Conservation (phyloP, 1,140 invertebrate species). For the Limonius californicus region DNA sequence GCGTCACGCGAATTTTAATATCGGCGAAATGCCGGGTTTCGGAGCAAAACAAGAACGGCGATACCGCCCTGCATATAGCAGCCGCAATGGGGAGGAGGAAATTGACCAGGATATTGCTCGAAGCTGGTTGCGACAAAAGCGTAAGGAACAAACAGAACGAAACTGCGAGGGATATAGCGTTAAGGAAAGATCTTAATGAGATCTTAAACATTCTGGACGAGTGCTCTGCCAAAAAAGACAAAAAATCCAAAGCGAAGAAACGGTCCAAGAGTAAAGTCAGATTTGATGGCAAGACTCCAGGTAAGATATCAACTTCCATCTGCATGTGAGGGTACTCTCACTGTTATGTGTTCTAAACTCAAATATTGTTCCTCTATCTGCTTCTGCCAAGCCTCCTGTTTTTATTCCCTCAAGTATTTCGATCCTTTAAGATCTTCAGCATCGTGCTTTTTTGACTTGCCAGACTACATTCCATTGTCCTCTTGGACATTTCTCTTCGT, state of each 20-base stretch:
- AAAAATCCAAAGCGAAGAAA: conserved; percentile 46
- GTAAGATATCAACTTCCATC: too few species aligned
- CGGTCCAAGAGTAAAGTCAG: conserved; percentile 48
- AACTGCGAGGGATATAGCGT: conserved; percentile 84
- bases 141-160: conserved; percentile 89
- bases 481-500: too few species aligned
- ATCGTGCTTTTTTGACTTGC: too few species aligned
- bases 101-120: conserved; percentile 84
- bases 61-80: conserved; percentile 89
- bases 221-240: conserved; percentile 47
- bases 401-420: too few species aligned
- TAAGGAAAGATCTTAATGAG: conserved; percentile 67
- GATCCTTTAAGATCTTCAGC: too few species aligned
- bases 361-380: too few species aligned
- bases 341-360: too few species aligned
- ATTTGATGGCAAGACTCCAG: conserved; percentile 41
- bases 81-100: conserved; percentile 91
- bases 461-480: too few species aligned
- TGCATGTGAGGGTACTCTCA: too few species aligned
- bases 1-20: conserved; percentile 89
- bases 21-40: conserved; percentile 83
- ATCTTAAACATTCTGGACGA: conserved; percentile 43
- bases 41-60: conserved; percentile 94
- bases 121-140: conserved; percentile 75
- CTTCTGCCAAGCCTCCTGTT: too few species aligned